phyloP scores from a whole-genome alignment of 2,797 vertebrate genomes.

The Prionace glauca region DNA sequence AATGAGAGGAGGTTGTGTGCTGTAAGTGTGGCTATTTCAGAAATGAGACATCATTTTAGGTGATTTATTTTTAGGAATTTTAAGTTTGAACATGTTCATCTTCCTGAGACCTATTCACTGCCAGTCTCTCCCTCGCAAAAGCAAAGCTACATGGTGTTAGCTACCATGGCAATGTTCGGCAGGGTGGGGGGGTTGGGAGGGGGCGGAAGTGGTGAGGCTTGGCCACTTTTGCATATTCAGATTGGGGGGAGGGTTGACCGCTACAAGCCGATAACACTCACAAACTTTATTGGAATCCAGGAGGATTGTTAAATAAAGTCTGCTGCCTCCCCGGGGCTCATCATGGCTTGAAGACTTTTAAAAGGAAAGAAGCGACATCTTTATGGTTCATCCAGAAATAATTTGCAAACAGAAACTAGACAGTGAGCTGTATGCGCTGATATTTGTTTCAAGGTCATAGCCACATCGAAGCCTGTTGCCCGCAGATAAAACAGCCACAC shows the following conservation, averaged over 20 bases:
- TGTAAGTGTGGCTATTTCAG: conserved; percentile 56
- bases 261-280: neutral
- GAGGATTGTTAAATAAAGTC: conserved; percentile 5
- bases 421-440: conserved; percentile 42
- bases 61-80: conserved; percentile 43
- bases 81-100: conserved; percentile 42
- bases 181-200: too few species aligned
- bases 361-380: conserved; percentile 40
- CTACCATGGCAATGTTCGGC: neutral
- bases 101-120: conserved; percentile 9
- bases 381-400: conserved; percentile 48
- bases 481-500: conserved; percentile 47
- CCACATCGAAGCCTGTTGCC: conserved; percentile 45
- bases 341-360: conserved; percentile 36
- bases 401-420: conserved; percentile 44
- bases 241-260: neutral
- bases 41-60: conserved; percentile 49
- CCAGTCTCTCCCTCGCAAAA: neutral
- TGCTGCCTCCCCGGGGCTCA: conserved; percentile 3
- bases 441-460: conserved; percentile 49
- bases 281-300: conserved; percentile 24
- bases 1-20: conserved; percentile 49
- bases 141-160: neutral
- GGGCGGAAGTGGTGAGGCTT: neutral
- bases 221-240: neutral